Evolutionary conservation across 2,113 vertebrate genomes (phyloP).

Genomic region (Piprites chloris): DNA sequence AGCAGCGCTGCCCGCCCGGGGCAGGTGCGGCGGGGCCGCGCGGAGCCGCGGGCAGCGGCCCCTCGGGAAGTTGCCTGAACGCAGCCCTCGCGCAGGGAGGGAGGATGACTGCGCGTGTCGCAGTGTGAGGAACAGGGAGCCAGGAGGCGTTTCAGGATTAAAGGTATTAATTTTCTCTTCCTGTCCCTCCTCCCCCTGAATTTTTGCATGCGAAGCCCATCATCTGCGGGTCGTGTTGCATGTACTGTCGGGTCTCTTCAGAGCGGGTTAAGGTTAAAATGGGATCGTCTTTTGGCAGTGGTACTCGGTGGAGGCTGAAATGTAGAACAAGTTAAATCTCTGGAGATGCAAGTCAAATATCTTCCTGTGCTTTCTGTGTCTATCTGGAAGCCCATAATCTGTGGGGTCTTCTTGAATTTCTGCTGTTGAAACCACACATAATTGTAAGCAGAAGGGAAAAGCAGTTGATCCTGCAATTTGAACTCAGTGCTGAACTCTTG

Average conservation of each 20-base stretch:
- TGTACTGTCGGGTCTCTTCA: background rate
- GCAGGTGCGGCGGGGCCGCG: background rate
- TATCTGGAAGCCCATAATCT: background rate
- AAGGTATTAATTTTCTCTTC: background rate
- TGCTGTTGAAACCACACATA: background rate
- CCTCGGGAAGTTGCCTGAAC: background rate
- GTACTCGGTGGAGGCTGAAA: background rate
- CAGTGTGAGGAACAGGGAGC: background rate
- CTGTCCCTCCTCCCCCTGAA: rapidly evolving
- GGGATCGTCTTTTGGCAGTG: background rate
- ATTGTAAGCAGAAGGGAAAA: background rate
- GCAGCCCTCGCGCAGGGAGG: background rate
- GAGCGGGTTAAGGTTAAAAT: background rate
- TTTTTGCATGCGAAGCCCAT: background rate
- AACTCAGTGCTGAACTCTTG: background rate
- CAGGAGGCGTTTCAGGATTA: background rate
- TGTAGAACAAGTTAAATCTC: constrained; percentile 20
- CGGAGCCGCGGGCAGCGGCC: background rate
- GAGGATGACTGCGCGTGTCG: background rate
- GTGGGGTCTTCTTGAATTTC: background rate
- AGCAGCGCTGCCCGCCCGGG: background rate
- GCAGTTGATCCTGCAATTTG: background rate
- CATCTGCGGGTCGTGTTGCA: background rate
- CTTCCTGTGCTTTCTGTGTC: background rate
- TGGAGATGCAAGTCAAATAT: background rate